Evolutionary conservation across 2,888 invertebrate genomes (phyloP).

Genomic region (Ichneumoninae sp.): DNA sequence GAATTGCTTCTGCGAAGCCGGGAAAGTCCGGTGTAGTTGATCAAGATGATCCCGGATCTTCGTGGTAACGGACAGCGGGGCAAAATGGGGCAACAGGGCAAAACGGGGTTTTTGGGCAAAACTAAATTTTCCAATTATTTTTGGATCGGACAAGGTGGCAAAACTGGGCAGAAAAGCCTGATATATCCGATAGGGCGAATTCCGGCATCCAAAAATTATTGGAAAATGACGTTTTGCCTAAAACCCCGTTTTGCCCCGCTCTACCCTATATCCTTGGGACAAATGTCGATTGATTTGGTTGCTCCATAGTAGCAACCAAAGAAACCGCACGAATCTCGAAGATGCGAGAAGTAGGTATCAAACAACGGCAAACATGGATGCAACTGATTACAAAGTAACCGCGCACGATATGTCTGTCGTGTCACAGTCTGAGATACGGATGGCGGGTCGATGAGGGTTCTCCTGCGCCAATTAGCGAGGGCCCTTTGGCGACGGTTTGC

Average conservation of each 20-base stretch:
- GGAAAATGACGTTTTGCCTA: no score
- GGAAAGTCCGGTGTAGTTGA: background rate
- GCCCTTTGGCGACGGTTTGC: conserved; percentile 30
- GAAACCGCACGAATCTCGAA: background rate
- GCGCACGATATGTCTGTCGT: background rate
- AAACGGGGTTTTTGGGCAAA: no score
- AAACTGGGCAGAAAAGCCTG: no score
- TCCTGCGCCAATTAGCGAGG: conserved; percentile 35
- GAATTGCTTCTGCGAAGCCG: background rate
- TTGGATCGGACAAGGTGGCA: no score
- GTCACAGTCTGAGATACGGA: background rate
- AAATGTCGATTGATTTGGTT: background rate
- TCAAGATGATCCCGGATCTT: background rate
- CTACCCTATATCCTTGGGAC: background rate
- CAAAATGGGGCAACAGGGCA: no score
- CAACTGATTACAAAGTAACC: background rate
- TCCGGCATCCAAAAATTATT: no score
- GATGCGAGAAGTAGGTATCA: background rate
- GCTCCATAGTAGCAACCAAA: no score
- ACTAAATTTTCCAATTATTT: no score
- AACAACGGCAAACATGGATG: background rate
- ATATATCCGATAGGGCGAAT: no score
- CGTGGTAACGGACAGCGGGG: background rate
- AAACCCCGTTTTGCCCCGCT: no score
- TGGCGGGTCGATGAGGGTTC: conserved; percentile 25